A percentile compares a stretch with the other conserved stretches of the same genome.
These are phyloP conservation scores for Hirtodrosophila histrioides DNA, from an alignment of 2,888 invertebrate genomes.

Conservation along the genomic window DNA sequence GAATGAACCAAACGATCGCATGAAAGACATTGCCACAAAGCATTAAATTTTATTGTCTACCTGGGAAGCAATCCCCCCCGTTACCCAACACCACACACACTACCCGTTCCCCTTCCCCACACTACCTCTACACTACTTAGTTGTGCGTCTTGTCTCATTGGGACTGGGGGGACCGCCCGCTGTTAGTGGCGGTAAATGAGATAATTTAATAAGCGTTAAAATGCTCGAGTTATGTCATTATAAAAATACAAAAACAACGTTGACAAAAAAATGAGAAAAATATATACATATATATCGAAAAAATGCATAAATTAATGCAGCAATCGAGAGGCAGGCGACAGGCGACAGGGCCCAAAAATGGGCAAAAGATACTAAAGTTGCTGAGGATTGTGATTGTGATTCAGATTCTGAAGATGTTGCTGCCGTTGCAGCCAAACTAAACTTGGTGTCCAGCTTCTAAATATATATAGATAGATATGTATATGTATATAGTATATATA, in stretches of 20 bases:
- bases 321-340: neutral
- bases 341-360: constrained; percentile 68
- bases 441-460: constrained; percentile 29
- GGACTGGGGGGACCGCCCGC: constrained; percentile 66
- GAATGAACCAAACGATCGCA: constrained; percentile 32
- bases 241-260: constrained; percentile 64
- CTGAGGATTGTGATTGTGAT: constrained; percentile 31
- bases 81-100: neutral
- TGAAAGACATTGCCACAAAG: constrained; percentile 30
- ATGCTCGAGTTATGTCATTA: constrained; percentile 84
- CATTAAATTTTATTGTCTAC: constrained; percentile 75
- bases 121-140: neutral
- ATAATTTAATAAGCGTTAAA: constrained; percentile 84
- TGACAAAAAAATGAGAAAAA: neutral
- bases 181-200: constrained; percentile 81
- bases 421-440: constrained; percentile 29
- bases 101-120: neutral
- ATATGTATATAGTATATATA: constrained; percentile 8
- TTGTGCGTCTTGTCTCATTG: neutral
- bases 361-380: constrained; percentile 37
- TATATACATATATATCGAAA: neutral
- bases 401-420: constrained; percentile 21
- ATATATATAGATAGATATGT: constrained; percentile 11
- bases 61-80: constrained; percentile 28
- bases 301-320: constrained; percentile 37